phyloP scores from a whole-genome alignment of 2,113 vertebrate genomes.

The Ibidorhyncha struthersii region DNA sequence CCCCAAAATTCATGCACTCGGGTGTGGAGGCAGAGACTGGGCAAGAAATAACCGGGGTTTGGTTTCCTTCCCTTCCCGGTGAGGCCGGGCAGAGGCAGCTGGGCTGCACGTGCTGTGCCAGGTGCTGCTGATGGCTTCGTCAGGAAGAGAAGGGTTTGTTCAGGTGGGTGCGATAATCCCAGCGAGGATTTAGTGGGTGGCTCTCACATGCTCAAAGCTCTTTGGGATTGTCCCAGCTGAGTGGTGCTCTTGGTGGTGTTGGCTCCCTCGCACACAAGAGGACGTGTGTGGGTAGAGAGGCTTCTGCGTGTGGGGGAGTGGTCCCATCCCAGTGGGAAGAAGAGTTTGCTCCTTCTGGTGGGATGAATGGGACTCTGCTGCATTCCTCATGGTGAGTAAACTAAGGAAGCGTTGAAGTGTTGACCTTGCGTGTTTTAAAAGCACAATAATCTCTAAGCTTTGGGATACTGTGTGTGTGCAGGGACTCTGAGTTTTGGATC shows the following conservation, averaged over 20 bases:
- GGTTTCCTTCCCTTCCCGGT: fast-evolving
- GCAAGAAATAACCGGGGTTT: fast-evolving
- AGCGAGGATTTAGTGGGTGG: not conserved
- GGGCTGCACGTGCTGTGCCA: not conserved
- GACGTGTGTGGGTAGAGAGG: fast-evolving
- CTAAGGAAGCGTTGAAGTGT: fast-evolving
- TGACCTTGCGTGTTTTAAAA: fast-evolving
- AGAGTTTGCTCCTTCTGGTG: fast-evolving
- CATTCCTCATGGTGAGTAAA: fast-evolving
- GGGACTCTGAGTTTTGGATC: fast-evolving
- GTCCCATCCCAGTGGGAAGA: fast-evolving
- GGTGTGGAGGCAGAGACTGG: fast-evolving
- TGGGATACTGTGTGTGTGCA: fast-evolving
- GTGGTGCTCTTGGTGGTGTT: fast-evolving
- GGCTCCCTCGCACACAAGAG: fast-evolving
- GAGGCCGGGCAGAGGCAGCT: not conserved
- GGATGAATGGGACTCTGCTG: not conserved
- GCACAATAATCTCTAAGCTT: fast-evolving
- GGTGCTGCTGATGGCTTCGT: fast-evolving
- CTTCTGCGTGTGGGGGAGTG: fast-evolving
- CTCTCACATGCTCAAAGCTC: fast-evolving
- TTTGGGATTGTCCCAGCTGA: fast-evolving
- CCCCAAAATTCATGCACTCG: fast-evolving
- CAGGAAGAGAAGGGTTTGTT: not conserved
- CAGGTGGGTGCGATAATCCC: not conserved